These are phyloP conservation scores for Zaprionus lineosus DNA, from an alignment of 2,888 invertebrate genomes.

Conservation along the genomic window DNA sequence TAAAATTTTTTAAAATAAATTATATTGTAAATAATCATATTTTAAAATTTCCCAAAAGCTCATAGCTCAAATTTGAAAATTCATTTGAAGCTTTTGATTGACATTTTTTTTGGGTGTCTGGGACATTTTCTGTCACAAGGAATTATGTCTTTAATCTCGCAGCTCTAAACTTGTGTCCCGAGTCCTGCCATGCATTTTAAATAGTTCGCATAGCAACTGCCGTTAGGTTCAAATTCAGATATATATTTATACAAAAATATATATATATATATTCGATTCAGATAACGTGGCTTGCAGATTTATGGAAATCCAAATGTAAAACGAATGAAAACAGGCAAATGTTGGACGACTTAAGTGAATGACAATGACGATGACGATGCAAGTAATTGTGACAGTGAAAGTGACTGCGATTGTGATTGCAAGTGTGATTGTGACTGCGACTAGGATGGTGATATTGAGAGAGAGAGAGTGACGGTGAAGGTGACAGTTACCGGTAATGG, in stretches of 20 bases:
- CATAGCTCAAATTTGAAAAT: no score
- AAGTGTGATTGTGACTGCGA: no score
- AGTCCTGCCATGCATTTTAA: slow-evolving; percentile 12
- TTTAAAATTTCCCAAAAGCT: no score
- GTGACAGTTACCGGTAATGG: not conserved
- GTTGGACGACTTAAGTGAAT: slow-evolving; percentile 5
- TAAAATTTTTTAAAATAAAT: no score
- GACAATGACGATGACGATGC: slow-evolving; percentile 27
- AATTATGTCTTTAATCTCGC: slow-evolving; percentile 8
- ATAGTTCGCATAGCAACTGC: slow-evolving; percentile 7
- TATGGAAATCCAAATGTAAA: slow-evolving; percentile 31
- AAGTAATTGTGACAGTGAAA: not conserved
- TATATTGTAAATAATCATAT: no score
- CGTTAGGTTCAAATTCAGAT: not conserved
- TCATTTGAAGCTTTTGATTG: not conserved
- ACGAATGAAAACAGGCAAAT: slow-evolving; percentile 45
- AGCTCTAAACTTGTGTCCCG: not conserved
- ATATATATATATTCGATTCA: not conserved
- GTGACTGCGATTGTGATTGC: no score
- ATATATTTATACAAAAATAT: not conserved
- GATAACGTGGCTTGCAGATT: slow-evolving; percentile 5
- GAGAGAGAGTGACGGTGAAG: not conserved
- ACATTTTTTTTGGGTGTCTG: not conserved
- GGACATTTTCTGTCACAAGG: not conserved
- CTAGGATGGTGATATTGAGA: no score